Evolutionary conservation across 2,888 invertebrate genomes (phyloP).

Genomic region (Athripsodes cinereus): DNA sequence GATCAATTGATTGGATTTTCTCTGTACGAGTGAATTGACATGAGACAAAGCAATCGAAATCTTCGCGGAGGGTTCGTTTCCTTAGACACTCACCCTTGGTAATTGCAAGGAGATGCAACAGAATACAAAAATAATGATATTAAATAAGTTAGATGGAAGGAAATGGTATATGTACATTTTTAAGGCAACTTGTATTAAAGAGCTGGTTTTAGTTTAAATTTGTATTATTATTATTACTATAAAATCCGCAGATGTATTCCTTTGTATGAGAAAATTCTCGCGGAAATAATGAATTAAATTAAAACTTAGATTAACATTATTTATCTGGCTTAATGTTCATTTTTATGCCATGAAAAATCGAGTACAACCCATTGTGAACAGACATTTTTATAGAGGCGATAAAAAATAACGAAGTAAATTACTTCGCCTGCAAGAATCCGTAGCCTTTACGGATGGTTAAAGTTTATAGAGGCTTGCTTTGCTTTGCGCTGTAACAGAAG

Average conservation of each 20-base stretch:
- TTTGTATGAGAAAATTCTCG: too few relatives aligned
- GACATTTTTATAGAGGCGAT: not conserved
- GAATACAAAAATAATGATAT: slow-evolving; percentile 1
- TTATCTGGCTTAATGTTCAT: not conserved
- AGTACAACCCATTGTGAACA: not conserved
- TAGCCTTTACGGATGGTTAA: not conserved
- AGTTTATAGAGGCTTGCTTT: not conserved
- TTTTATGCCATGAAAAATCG: not conserved
- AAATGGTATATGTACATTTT: too few relatives aligned
- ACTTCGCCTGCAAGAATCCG: not conserved
- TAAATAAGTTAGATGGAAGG: too few relatives aligned
- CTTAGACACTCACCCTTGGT: not conserved
- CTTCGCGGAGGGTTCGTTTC: slow-evolving; percentile 9
- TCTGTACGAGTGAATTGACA: slow-evolving; percentile 25
- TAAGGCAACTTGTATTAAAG: too few relatives aligned
- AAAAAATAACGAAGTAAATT: not conserved
- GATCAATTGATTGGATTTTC: slow-evolving; percentile 28
- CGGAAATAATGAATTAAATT: too few relatives aligned
- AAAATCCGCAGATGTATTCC: too few relatives aligned
- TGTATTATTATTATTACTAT: too few relatives aligned
- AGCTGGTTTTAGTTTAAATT: too few relatives aligned
- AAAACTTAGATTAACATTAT: too few relatives aligned
- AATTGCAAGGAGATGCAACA: not conserved
- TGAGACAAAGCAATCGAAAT: slow-evolving; percentile 21
- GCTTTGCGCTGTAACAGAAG: too few relatives aligned